These are phyloP conservation scores for Pangasius krempfi DNA, from an alignment of 2,797 vertebrate genomes.

Conservation along the genomic window DNA sequence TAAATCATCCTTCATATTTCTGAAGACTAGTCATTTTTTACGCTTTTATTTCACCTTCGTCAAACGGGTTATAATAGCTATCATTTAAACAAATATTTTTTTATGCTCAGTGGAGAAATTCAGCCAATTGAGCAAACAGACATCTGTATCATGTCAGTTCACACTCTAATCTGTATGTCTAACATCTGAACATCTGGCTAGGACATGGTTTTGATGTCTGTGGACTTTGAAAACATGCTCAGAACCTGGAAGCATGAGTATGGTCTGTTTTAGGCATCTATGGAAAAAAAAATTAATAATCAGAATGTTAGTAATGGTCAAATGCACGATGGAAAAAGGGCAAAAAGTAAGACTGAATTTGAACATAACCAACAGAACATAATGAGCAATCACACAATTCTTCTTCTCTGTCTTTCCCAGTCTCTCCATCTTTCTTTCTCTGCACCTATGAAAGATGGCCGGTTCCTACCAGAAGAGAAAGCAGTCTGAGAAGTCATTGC, in stretches of 20 bases:
- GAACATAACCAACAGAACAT: neutral
- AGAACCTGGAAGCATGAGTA: neutral
- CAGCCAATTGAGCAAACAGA: neutral
- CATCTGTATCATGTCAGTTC: constrained; percentile 31
- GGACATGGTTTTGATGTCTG: neutral
- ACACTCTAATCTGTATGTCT: constrained; percentile 21
- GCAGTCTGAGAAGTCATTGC: neutral
- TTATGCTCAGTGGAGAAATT: neutral
- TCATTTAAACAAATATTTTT: neutral
- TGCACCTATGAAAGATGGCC: constrained; percentile 45
- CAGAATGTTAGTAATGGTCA: neutral
- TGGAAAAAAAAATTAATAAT: neutral
- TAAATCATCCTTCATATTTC: neutral
- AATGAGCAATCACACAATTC: neutral
- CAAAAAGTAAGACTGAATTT: neutral
- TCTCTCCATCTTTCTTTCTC: constrained; percentile 1
- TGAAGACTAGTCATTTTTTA: neutral
- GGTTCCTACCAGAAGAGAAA: constrained; percentile 44
- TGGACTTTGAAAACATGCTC: constrained; percentile 9
- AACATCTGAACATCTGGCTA: constrained; percentile 24
- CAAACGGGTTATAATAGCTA: neutral
- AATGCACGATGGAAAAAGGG: neutral
- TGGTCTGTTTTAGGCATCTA: neutral
- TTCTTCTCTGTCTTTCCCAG: neutral
- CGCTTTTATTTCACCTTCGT: neutral